Conservation (phyloP, 2,797 vertebrate genomes). For the Smutsia gigantea region DNA sequence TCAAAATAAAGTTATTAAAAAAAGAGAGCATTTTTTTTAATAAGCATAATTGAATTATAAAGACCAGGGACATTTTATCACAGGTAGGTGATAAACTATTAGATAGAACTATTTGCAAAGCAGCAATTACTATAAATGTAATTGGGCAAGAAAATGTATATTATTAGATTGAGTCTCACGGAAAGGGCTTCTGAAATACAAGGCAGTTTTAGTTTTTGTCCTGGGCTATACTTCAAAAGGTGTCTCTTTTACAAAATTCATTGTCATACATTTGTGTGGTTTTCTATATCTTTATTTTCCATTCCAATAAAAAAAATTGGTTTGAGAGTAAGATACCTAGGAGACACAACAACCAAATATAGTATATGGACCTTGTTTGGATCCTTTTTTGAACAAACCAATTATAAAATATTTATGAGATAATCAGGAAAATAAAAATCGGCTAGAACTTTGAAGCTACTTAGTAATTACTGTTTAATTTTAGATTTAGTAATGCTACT, state of each 20-base stretch:
- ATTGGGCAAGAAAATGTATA: background rate
- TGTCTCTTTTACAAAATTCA: background rate
- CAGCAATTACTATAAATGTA: background rate
- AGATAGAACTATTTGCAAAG: background rate
- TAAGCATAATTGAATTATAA: background rate
- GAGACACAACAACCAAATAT: background rate
- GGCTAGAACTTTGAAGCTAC: constrained; percentile 4
- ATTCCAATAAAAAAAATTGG: background rate
- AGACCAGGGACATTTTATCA: background rate
- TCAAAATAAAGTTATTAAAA: too few relatives aligned
- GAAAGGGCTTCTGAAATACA: background rate
- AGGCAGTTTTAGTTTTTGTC: background rate
- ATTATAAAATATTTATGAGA: background rate
- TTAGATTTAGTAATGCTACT: background rate
- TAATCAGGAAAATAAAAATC: constrained; percentile 31
- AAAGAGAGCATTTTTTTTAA: background rate
- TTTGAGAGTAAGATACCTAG: background rate
- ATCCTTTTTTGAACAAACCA: constrained; percentile 18
- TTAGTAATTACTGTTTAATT: background rate
- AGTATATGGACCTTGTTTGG: background rate
- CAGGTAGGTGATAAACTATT: background rate
- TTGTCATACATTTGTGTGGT: background rate
- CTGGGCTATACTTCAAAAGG: background rate
- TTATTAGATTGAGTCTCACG: background rate
- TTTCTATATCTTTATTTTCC: background rate